Percentiles rank a stretch among this genome's conserved stretches.
These are phyloP conservation scores for Pitangus sulphuratus DNA, from an alignment of 2,797 vertebrate genomes.

Conservation along the genomic window DNA sequence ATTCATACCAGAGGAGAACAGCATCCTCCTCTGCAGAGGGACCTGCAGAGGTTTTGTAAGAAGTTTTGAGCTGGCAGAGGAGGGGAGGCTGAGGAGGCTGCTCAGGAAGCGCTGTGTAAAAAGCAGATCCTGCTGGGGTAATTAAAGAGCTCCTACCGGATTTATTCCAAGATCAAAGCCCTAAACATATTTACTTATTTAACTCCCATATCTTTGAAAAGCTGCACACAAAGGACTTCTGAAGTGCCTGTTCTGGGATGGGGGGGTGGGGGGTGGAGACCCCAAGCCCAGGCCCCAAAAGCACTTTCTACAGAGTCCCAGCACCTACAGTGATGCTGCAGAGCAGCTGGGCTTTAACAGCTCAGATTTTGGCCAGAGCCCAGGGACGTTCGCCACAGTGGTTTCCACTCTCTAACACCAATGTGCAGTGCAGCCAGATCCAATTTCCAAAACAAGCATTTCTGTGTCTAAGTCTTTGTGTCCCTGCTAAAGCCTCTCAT, in stretches of 20 bases:
- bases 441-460: background rate
- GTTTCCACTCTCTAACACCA: rapidly evolving
- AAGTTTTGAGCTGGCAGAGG: background rate
- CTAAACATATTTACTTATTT: background rate
- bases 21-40: background rate
- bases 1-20: background rate
- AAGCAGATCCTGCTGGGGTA: background rate
- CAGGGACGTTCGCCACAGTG: background rate
- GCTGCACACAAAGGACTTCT: background rate
- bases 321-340: rapidly evolving
- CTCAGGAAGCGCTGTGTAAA: background rate
- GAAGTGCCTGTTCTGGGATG: background rate
- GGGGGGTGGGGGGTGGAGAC: background rate
- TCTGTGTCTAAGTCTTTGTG: background rate
- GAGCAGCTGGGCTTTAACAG: background rate
- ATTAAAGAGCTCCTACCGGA: background rate
- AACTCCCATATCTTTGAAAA: background rate
- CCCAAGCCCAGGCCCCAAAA: background rate
- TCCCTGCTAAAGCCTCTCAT: background rate
- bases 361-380: background rate
- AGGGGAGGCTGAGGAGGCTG: background rate
- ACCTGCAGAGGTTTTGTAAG: background rate
- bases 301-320: background rate
- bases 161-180: background rate
- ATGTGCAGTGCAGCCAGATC: background rate